These are phyloP conservation scores for Nephrotoma flavescens DNA, from an alignment of 2,888 invertebrate species.

Conservation along the genomic window DNA sequence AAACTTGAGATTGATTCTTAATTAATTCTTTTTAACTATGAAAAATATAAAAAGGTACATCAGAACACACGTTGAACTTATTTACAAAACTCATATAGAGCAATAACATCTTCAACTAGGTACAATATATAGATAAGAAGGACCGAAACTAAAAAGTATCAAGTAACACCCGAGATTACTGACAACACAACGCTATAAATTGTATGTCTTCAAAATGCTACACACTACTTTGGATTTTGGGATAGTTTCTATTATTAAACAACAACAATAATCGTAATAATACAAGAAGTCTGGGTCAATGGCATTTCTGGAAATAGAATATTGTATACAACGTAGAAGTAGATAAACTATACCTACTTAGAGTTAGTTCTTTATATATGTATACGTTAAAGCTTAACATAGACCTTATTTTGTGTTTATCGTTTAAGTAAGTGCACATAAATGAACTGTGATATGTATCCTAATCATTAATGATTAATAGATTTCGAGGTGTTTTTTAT, in stretches of 20 bases:
- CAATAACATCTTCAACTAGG: not conserved
- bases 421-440: too few relatives aligned
- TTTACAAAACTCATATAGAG: not conserved
- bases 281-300: not conserved
- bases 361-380: not conserved
- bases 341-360: not conserved
- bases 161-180: not conserved
- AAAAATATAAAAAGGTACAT: not conserved
- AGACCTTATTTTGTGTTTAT: not conserved
- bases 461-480: too few relatives aligned
- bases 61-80: not conserved
- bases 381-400: not conserved
- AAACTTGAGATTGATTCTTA: not conserved
- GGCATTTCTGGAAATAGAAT: not conserved
- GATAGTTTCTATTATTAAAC: not conserved
- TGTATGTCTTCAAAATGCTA: not conserved
- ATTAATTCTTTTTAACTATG: not conserved
- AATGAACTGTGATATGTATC: too few relatives aligned
- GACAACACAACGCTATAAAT: not conserved
- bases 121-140: not conserved
- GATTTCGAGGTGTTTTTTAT: too few relatives aligned
- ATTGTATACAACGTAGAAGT: not conserved
- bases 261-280: not conserved
- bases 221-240: not conserved
- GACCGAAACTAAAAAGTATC: not conserved